These are phyloP conservation scores for Drosophila leonis DNA, from an alignment of 2,888 invertebrate species.

Conservation along the genomic window DNA sequence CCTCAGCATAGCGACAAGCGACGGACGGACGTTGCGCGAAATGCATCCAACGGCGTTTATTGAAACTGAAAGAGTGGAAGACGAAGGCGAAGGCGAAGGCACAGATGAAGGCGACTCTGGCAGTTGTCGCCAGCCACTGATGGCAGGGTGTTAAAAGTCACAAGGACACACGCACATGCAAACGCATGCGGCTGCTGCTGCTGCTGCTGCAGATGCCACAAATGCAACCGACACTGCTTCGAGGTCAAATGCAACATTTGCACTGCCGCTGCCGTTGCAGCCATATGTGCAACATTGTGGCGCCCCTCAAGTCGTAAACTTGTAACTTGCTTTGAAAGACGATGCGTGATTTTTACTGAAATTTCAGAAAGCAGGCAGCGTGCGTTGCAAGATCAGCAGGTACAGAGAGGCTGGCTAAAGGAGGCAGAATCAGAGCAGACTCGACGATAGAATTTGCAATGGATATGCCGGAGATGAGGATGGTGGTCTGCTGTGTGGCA, in stretches of 20 bases:
- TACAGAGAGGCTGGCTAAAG: constrained; percentile 19
- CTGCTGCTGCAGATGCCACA: constrained; percentile 29
- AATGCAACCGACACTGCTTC: constrained; percentile 25
- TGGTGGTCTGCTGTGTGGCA: not conserved
- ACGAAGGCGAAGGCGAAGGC: constrained; percentile 9
- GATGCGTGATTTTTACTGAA: constrained; percentile 74
- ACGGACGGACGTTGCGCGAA: constrained; percentile 55
- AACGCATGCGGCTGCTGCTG: constrained; percentile 8
- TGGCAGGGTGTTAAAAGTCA: constrained; percentile 77
- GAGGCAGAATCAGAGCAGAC: not conserved
- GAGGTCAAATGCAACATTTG: constrained; percentile 58
- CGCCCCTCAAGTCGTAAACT: constrained; percentile 62
- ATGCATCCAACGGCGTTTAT: constrained; percentile 69
- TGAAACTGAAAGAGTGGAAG: constrained; percentile 54
- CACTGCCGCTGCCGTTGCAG: constrained; percentile 36
- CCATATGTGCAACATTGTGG: constrained; percentile 71
- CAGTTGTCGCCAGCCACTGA: constrained; percentile 60
- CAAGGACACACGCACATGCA: constrained; percentile 74
- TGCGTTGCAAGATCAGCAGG: constrained; percentile 31
- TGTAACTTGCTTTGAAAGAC: constrained; percentile 49
- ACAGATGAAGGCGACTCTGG: constrained; percentile 39
- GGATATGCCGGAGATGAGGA: not conserved
- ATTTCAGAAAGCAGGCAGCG: constrained; percentile 25
- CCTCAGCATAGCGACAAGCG: constrained; percentile 3
- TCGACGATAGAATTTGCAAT: not conserved